These are phyloP conservation scores for Lapara coniferarum DNA, from an alignment of 2,888 invertebrate genomes.

Conservation along the genomic window DNA sequence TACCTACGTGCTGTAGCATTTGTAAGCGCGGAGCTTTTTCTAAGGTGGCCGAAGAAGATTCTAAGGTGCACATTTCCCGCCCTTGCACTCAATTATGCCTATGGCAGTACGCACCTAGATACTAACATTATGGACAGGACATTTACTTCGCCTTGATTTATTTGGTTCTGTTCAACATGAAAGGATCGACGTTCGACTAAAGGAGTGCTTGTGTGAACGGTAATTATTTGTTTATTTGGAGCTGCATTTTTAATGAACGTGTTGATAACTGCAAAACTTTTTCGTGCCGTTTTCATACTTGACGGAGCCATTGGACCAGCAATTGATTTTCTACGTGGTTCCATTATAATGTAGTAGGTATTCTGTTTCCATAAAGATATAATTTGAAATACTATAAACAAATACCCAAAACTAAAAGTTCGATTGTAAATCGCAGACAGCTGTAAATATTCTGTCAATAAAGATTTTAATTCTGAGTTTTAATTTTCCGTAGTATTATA, in stretches of 20 bases:
- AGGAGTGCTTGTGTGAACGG: slow-evolving; percentile 69
- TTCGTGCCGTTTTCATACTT: slow-evolving; percentile 57
- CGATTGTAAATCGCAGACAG: too few relatives aligned
- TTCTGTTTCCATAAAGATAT: neutral
- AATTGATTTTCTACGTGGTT: slow-evolving; percentile 60
- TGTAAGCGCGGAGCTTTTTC: too few relatives aligned
- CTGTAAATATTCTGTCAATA: too few relatives aligned
- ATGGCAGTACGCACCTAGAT: neutral
- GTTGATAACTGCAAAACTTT: slow-evolving; percentile 57
- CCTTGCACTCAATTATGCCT: neutral
- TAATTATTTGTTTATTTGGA: slow-evolving; percentile 63
- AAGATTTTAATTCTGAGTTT: too few relatives aligned
- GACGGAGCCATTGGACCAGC: slow-evolving; percentile 67
- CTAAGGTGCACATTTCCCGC: too few relatives aligned
- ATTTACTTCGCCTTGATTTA: slow-evolving; percentile 71
- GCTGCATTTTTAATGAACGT: slow-evolving; percentile 46
- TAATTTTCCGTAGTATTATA: too few relatives aligned
- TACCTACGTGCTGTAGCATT: too few relatives aligned
- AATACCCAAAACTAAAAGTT: neutral
- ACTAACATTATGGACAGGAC: slow-evolving; percentile 72
- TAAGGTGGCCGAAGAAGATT: too few relatives aligned
- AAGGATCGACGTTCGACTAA: slow-evolving; percentile 58
- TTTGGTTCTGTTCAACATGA: slow-evolving; percentile 64
- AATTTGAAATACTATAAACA: neutral
- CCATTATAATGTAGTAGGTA: slow-evolving; percentile 47